Base-by-base conservation (phyloP, 2,797 vertebrate species). In the Leptoclinus maculatus region DNA sequence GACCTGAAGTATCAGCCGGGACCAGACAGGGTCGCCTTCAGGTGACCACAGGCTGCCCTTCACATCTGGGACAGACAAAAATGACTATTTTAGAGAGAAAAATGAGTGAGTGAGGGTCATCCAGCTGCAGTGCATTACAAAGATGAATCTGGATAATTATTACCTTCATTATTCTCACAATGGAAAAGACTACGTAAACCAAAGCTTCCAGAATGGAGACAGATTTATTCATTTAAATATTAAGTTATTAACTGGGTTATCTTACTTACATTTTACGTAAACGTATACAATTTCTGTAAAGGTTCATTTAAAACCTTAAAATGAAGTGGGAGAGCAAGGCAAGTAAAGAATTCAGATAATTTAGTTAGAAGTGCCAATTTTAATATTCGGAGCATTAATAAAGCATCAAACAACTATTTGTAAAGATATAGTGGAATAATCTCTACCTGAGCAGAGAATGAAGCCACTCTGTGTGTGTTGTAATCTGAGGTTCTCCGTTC, bases 1-100 rank as follows among this genome's bases (percentile, higher is more conserved):
- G 87, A 87, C 88, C 87, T 79, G 16, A 87, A 73, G 86, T 87
- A 80, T 89, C 90, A 79, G 57, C 63, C 1, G n/a, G 73, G 80
- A 78, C 72, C 77, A 79, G 76, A 56, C 76, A 34, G 72, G 10
- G 27, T 16, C 66, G 77, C 47, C n/a, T 74, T 67, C 39, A 63
- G 32, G 41, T 63, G 71, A 75, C 71, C 80, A 34, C 58, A 12
- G 47, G 64, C 57, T 66, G 67, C 16, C 71, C 64, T 75, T 73
- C 73, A 74, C 71, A 80, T 81, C 57, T 79, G 62, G 65, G 70
- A 60, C 60, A 21, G 41, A 16, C 64, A 47, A 32, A 64, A 56
- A 36, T 67, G 9, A 41, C 16, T 4, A 51, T 19, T 79, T 78
- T 51, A 64, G 21, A 67, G 49, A 70, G 54, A 12, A 14, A 34